These are phyloP conservation scores for Valencia hispanica DNA, from an alignment of 2,797 vertebrate species.

Conservation along the genomic window DNA sequence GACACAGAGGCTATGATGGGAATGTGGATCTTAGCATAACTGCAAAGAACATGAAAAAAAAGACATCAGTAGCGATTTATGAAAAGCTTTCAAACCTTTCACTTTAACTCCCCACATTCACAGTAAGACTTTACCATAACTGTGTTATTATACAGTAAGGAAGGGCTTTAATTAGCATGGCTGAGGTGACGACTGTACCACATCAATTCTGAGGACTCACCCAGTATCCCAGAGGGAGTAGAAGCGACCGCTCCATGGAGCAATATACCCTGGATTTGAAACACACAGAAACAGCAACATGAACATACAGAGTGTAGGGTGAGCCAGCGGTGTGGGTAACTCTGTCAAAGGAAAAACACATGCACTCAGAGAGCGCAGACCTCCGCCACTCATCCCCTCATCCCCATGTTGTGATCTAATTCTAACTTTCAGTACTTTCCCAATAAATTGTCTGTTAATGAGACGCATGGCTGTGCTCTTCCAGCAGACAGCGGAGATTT, in stretches of 20 bases:
- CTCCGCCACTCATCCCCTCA: too few relatives aligned
- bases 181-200: not conserved
- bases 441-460: too few relatives aligned
- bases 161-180: not conserved
- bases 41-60: constrained; percentile 54
- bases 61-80: not conserved
- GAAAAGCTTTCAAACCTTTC: not conserved
- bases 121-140: too few relatives aligned
- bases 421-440: too few relatives aligned
- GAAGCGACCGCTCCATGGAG: constrained; percentile 98
- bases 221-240: constrained; percentile 98
- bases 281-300: constrained; percentile 22
- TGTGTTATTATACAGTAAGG: not conserved
- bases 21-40: constrained; percentile 98
- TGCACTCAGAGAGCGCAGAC: too few relatives aligned
- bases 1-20: constrained; percentile 97
- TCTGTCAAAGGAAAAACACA: too few relatives aligned
- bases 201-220: constrained; percentile 76
- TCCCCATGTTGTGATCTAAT: too few relatives aligned
- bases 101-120: not conserved
- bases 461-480: too few relatives aligned
- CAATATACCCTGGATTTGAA: constrained; percentile 89
- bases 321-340: not conserved
- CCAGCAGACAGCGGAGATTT: too few relatives aligned
- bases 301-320: constrained; percentile 1